Evolutionary conservation across 2,797 vertebrate species (phyloP), one percentile per base, ranked within the genome.

Genomic region (Lycodopsis pacificus): DNA sequence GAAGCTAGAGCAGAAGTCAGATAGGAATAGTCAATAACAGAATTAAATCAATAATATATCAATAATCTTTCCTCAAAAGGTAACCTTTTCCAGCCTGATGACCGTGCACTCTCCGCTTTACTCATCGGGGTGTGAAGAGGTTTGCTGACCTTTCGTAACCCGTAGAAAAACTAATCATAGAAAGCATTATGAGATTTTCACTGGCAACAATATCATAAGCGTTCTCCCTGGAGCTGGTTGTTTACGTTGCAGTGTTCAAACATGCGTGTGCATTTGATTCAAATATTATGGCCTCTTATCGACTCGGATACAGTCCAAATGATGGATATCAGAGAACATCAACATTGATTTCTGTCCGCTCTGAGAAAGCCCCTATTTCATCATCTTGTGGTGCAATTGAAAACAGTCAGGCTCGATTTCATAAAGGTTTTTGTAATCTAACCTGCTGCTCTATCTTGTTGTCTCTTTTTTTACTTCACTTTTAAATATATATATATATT

Each of bases 291-390:
- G 63, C 71, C 58, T 40, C 38, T 72, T 76, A 77, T 44, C 79
- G 61, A 85, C 75, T 83, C 42, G 20, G 70, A 84, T 80, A 87
- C 57, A 65, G 87, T 85, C 85, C 59, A 85, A 91, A 89, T 92
- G 92, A 94, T 93, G 84, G 85, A 94, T 93, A 70, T 73, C 65
- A 82, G 74, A 82, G 81, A 87, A 85, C 84, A 90, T 88, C 65
- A 71, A 38, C 84, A 92, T 82, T 86, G 91, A 95, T 94, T 92
- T 90, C 73, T 83, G 82, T 90, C 87, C 46, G 22, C 84, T 77
- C 71, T 77, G 76, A 84, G 86, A 83, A 90, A 79, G 64, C 17
- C 32, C 59, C 57, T 63, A 56, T 87, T 91, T 92, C 78, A 93
- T 95, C 94, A 89, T 88, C 42, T 63, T 4, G 12, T 65, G 46